phyloP scores from a whole-genome alignment of 2,797 vertebrate species.

The Cirrhinus molitorella region DNA sequence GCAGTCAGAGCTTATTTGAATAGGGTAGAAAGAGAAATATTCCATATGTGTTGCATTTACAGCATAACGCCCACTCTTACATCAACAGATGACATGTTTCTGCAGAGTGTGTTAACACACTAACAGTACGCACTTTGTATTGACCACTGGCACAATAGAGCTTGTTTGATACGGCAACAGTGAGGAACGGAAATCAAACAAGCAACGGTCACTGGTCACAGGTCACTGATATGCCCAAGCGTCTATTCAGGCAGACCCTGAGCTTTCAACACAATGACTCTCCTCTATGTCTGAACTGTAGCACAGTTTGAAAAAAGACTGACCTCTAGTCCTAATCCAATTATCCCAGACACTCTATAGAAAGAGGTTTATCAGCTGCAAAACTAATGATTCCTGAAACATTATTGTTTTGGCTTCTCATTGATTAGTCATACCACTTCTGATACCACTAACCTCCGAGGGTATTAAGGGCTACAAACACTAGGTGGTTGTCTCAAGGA shows the following conservation, averaged over 20 bases:
- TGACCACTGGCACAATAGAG: background rate
- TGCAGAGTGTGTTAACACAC: conserved; percentile 10
- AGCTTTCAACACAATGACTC: conserved; percentile 2
- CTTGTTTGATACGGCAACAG: conserved; percentile 7
- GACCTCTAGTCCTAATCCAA: conserved; percentile 41
- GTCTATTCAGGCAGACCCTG: conserved; percentile 6
- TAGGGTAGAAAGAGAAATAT: background rate
- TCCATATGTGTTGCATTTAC: background rate
- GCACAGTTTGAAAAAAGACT: background rate
- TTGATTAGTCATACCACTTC: conserved; percentile 2
- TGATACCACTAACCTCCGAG: no score
- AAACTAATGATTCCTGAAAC: conserved; percentile 13
- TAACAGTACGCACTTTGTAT: conserved; percentile 4
- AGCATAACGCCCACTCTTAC: background rate
- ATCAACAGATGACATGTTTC: background rate
- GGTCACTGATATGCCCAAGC: conserved; percentile 7
- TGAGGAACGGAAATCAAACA: conserved; percentile 30
- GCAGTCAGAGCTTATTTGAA: background rate
- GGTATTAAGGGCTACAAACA: conserved; percentile 18
- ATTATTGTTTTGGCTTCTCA: conserved; percentile 34
- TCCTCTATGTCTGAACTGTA: conserved; percentile 5
- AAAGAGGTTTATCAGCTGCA: conserved; percentile 23
- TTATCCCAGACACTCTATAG: conserved; percentile 22
- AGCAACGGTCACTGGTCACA: conserved; percentile 30
- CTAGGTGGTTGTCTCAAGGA: conserved; percentile 48